Base-by-base conservation (phyloP, 2,888 invertebrate genomes). In the Cryptocephalus moraei region DNA sequence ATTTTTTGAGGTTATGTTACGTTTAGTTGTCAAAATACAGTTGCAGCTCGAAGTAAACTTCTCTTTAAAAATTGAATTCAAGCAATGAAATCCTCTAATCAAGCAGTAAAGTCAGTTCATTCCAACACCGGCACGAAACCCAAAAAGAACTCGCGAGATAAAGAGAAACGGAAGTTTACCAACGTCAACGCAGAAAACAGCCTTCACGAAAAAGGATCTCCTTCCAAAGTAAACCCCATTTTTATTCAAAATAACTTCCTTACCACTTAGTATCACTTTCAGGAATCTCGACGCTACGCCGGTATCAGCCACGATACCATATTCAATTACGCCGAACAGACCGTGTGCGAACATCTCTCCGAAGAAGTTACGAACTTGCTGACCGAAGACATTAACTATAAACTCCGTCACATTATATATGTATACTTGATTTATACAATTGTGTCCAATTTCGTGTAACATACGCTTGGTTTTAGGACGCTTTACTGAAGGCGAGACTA, bases 311-410 rank as follows among this genome's bases (percentile, higher is more conserved):
- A 63, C 36, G 67, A 68, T 41, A 64, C 66, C 10, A 61, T 69
- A 31, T 46, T 54, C 11, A 56, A 55, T 31, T 67, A 65, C 54
- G 62, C 62, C n/a, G 68, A 69, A 58, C 69, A 70, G 56, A 55
- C 62, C 8, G 54, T 56, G 6, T 54, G 59, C 49, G 66, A 67
- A 51, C 61, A 62, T 47, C 49, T 67, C 41, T 56, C 65, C 9
- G 64, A 68, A 43, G 67, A 68, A 41, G 62, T 66, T 34, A 62
- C 61, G 44, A 59, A 61, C 46, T 51, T 58, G 33, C 55, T 70
- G 41, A 61, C 66, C 31, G 69, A 70, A 56, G 70, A 70, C 60
- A 59, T 70, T 32, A 69, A 68, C 51, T 69, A 68, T 50, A 68
- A 66, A 54, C 48, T 70, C 34, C 58, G 69, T 22, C 65, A 67